phyloP scores from a whole-genome alignment of 2,113 vertebrate genomes.

The Cyprinodon tularosa region DNA sequence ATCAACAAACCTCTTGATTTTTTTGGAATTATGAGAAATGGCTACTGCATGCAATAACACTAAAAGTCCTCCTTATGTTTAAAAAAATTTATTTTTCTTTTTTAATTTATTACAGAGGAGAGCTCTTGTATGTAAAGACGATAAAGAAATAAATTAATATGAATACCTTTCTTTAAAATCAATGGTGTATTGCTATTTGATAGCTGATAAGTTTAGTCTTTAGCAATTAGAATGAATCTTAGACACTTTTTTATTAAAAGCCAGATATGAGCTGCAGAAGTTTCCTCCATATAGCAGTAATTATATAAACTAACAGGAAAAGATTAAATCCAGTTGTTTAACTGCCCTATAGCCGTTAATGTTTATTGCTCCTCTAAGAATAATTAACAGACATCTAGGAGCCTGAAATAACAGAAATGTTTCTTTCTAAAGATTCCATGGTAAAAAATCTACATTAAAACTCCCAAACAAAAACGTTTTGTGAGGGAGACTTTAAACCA shows the following conservation, averaged over 20 bases:
- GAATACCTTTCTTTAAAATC: too few species aligned
- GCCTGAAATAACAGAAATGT: neutral
- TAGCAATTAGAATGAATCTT: too few species aligned
- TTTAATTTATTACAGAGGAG: neutral
- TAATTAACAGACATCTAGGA: neutral
- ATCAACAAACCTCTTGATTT: neutral
- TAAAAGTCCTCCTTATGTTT: too few species aligned
- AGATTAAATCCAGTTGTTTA: neutral
- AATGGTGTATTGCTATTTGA: too few species aligned
- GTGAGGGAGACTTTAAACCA: neutral
- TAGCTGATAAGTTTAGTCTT: too few species aligned
- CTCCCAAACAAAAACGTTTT: neutral
- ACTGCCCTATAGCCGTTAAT: neutral
- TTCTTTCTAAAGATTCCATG: neutral
- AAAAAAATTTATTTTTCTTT: neutral
- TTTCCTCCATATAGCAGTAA: neutral
- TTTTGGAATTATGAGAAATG: neutral
- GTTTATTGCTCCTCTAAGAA: neutral
- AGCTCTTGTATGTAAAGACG: neutral
- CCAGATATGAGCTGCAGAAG: too few species aligned
- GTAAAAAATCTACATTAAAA: neutral
- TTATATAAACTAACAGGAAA: neutral
- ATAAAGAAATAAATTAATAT: neutral
- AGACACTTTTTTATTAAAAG: neutral
- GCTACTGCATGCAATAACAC: neutral